Percentiles rank a stretch among this genome's conserved stretches.
Conservation (phyloP, 2,113 vertebrate species). For the Callaeas wilsoni region DNA sequence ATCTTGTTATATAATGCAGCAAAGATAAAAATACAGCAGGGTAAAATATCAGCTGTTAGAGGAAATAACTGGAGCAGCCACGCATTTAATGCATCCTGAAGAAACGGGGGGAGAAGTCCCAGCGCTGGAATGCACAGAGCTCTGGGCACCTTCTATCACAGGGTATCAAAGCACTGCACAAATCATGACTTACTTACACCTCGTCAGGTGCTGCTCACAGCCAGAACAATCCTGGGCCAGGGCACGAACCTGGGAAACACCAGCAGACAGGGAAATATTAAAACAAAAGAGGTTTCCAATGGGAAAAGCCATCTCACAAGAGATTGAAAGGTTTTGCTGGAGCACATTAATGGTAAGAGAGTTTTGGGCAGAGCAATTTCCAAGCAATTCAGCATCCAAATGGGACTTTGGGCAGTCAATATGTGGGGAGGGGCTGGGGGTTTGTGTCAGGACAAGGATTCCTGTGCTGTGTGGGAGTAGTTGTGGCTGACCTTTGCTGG, state of each 20-base stretch:
- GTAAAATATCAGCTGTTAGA: background rate
- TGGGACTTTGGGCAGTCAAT: background rate
- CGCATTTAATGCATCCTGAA: background rate
- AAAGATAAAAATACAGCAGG: slow-evolving; percentile 3
- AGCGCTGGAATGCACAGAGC: background rate
- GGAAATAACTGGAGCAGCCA: background rate
- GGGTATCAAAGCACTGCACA: background rate
- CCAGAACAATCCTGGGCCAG: background rate
- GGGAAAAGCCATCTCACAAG: background rate
- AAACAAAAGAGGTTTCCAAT: background rate
- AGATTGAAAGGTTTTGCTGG: background rate
- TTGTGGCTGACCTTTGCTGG: too few relatives aligned
- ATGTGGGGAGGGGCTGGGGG: too few relatives aligned
- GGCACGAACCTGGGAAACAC: background rate
- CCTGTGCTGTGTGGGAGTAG: too few relatives aligned
- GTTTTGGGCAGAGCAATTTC: background rate
- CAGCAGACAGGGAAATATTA: background rate
- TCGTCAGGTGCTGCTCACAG: background rate
- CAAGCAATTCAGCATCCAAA: too few relatives aligned
- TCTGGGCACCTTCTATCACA: background rate
- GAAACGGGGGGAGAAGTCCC: background rate
- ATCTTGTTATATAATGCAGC: background rate
- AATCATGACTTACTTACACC: background rate
- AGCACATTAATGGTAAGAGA: background rate
- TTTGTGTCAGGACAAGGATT: too few relatives aligned